Percentiles rank a stretch among this genome's conserved stretches.
phyloP scores from a whole-genome alignment of 2,888 invertebrate genomes.

The Patella ulyssiponensis region DNA sequence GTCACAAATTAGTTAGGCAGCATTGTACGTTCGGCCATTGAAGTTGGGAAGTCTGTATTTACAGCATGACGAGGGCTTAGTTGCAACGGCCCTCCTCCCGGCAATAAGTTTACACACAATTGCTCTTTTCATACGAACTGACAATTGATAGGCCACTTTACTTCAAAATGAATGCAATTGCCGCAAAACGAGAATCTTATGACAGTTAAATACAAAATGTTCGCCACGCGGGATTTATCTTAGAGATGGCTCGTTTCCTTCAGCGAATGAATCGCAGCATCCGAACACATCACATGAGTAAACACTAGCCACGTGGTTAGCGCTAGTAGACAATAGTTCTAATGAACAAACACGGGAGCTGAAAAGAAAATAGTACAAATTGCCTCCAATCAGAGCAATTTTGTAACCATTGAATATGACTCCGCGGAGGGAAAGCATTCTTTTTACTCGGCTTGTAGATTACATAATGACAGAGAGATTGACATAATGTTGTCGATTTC shows the following conservation, averaged over 20 bases:
- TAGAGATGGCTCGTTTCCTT: background rate
- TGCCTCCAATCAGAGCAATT: constrained; percentile 10
- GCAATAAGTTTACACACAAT: constrained; percentile 7
- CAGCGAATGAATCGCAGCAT: background rate
- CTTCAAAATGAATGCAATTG: constrained; percentile 9
- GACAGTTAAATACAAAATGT: background rate
- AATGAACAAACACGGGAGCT: constrained; percentile 36
- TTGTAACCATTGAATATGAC: constrained; percentile 12
- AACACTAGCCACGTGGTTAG: constrained; percentile 20
- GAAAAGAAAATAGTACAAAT: constrained; percentile 19
- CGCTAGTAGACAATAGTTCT: constrained; percentile 32
- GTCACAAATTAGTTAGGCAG: constrained; percentile 7
- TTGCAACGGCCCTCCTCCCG: constrained; percentile 2
- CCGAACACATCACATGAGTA: constrained; percentile 8
- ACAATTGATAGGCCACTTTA: constrained; percentile 9
- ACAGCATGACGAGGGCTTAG: background rate
- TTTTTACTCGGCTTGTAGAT: constrained; percentile 21
- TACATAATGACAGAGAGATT: constrained; percentile 28
- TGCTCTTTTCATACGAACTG: constrained; percentile 5
- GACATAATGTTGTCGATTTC: constrained; percentile 19
- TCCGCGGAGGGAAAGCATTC: constrained; percentile 18
- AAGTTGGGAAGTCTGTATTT: constrained; percentile 3
- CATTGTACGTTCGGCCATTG: background rate
- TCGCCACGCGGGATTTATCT: constrained; percentile 7
- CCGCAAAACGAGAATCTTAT: constrained; percentile 8